phyloP scores from a whole-genome alignment of 2,113 vertebrate genomes.

The Poicephalus gulielmi region DNA sequence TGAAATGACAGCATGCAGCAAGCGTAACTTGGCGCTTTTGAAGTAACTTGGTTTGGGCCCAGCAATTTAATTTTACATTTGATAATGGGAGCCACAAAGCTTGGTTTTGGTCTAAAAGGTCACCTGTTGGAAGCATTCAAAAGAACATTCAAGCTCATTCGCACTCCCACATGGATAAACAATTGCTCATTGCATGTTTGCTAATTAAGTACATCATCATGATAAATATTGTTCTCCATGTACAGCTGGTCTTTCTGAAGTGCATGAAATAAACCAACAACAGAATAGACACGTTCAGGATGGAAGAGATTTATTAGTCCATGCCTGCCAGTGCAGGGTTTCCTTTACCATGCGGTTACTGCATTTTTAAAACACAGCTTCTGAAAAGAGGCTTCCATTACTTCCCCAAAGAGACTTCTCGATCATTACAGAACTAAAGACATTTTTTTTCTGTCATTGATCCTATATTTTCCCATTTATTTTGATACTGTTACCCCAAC shows the following conservation, averaged over 20 bases:
- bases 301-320: not conserved
- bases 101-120: not conserved
- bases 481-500: not conserved
- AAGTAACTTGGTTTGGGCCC: not conserved
- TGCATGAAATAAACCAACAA: not conserved
- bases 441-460: not conserved
- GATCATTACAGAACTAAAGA: not conserved
- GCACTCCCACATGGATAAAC: not conserved
- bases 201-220: not conserved
- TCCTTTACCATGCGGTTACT: not conserved
- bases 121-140: not conserved
- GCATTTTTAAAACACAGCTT: not conserved
- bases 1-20: not conserved
- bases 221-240: not conserved
- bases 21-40: not conserved
- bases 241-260: not conserved
- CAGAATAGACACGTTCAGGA: not conserved
- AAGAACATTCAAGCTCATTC: not conserved
- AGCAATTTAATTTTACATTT: not conserved
- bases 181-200: not conserved
- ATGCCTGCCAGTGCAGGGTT: not conserved
- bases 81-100: not conserved
- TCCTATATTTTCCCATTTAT: not conserved
- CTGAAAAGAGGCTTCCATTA: not conserved
- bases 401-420: not conserved